phyloP scores from a whole-genome alignment of 2,113 vertebrate genomes.

The Myotis brandtii region DNA sequence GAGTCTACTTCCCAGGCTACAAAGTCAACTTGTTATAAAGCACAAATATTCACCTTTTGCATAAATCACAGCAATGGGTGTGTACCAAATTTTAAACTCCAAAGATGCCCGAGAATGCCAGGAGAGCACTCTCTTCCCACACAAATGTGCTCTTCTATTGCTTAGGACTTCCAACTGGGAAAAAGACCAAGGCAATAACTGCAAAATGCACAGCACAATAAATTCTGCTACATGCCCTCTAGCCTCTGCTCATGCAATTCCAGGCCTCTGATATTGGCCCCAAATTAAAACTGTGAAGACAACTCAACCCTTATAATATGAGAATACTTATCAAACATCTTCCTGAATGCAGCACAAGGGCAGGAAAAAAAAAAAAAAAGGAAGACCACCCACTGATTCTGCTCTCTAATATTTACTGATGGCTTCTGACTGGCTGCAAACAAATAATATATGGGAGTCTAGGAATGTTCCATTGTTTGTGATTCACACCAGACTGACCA shows the following conservation, averaged over 20 bases:
- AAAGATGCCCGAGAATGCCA: constrained; percentile 55
- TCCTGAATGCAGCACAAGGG: constrained; percentile 51
- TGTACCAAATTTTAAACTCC: constrained; percentile 46
- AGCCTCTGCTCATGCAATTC: constrained; percentile 59
- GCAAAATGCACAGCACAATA: constrained; percentile 65
- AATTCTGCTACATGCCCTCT: constrained; percentile 71
- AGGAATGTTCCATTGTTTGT: constrained; percentile 28
- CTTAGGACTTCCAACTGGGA: constrained; percentile 72
- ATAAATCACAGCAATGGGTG: background rate
- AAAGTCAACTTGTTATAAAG: constrained; percentile 35
- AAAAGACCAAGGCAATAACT: constrained; percentile 74
- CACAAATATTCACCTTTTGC: constrained; percentile 32
- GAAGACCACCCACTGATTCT: constrained; percentile 29
- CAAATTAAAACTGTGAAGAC: constrained; percentile 79
- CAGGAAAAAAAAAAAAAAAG: background rate
- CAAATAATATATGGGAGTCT: constrained; percentile 11
- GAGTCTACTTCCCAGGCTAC: constrained; percentile 11
- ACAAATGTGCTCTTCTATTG: constrained; percentile 68
- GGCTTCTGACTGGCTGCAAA: constrained; percentile 48
- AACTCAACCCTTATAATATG: constrained; percentile 70
- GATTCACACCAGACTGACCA: constrained; percentile 39
- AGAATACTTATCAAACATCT: constrained; percentile 74
- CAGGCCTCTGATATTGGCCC: constrained; percentile 67
- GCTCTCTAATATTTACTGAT: constrained; percentile 59
- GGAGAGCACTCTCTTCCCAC: constrained; percentile 58